phyloP scores from a whole-genome alignment of 2,888 invertebrate species.

The Sabatieria punctata region DNA sequence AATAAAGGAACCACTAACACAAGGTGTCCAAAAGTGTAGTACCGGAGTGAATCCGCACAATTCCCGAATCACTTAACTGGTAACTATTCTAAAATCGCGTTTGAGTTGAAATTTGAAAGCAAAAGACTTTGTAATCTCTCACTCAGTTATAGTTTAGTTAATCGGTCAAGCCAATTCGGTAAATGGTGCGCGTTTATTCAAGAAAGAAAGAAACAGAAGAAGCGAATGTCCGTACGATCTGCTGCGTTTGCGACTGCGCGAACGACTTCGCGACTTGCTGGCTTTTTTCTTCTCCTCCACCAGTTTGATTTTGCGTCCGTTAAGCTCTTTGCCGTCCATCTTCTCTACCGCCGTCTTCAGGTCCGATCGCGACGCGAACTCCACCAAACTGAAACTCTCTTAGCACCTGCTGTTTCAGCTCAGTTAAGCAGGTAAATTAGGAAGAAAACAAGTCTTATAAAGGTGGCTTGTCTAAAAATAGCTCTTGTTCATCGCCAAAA shows the following conservation, averaged over 20 bases:
- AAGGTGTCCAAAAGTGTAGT: too few relatives aligned
- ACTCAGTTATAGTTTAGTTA: too few relatives aligned
- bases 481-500: too few relatives aligned
- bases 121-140: too few relatives aligned
- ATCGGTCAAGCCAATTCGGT: neutral
- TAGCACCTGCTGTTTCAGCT: neutral
- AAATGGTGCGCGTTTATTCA: neutral
- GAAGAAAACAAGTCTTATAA: too few relatives aligned
- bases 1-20: too few relatives aligned
- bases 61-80: too few relatives aligned
- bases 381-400: slow-evolving; percentile 57
- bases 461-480: too few relatives aligned
- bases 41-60: too few relatives aligned
- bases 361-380: slow-evolving; percentile 81
- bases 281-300: slow-evolving; percentile 47
- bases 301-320: slow-evolving; percentile 72
- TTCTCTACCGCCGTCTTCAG: slow-evolving; percentile 91
- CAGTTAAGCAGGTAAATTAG: too few relatives aligned
- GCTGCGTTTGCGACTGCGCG: neutral
- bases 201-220: neutral
- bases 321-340: slow-evolving; percentile 80
- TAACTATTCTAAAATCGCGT: too few relatives aligned
- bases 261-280: neutral
- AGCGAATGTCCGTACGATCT: neutral
- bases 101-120: too few relatives aligned